These are phyloP conservation scores for Drosophila cardini DNA, from an alignment of 1,140 invertebrate genomes.

Conservation along the genomic window DNA sequence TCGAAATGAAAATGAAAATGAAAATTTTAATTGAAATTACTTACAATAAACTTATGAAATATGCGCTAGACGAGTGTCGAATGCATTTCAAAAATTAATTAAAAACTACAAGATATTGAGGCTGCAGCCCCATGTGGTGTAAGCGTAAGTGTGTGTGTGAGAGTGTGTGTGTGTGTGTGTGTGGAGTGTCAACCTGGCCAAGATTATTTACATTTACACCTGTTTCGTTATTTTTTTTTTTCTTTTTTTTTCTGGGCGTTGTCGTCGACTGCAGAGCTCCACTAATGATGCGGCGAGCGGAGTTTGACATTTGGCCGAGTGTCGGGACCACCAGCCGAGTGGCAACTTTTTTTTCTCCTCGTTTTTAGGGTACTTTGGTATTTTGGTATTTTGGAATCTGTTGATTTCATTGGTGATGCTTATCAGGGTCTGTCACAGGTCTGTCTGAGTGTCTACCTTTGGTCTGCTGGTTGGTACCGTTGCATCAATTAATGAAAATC, in stretches of 20 bases:
- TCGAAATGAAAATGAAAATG: slow-evolving; percentile 15
- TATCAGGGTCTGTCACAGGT: slow-evolving; percentile 47
- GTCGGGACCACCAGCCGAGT: slow-evolving; percentile 67
- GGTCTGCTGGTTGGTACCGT: slow-evolving; percentile 47
- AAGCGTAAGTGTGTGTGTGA: slow-evolving; percentile 13
- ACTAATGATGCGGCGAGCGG: slow-evolving; percentile 70
- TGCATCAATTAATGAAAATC: slow-evolving; percentile 76
- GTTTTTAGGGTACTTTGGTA: not conserved
- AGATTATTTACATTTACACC: slow-evolving; percentile 82
- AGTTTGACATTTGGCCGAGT: slow-evolving; percentile 66
- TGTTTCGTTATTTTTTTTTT: slow-evolving; percentile 35
- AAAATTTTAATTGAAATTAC: slow-evolving; percentile 52
- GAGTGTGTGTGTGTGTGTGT: slow-evolving; percentile 4
- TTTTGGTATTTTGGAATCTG: slow-evolving; percentile 35
- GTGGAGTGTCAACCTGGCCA: slow-evolving; percentile 65
- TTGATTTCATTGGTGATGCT: slow-evolving; percentile 69
- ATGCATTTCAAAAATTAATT: slow-evolving; percentile 63
- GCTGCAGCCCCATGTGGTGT: slow-evolving; percentile 58
- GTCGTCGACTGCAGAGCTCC: slow-evolving; percentile 43
- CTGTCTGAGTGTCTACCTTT: slow-evolving; percentile 5
- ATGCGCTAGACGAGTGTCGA: slow-evolving; percentile 44
- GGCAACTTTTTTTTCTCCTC: slow-evolving; percentile 42
- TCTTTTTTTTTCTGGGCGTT: slow-evolving; percentile 23
- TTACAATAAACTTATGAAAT: slow-evolving; percentile 49
- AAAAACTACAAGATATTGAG: slow-evolving; percentile 59